phyloP scores from a whole-genome alignment of 2,888 invertebrate species.

The Pandemis corylana region DNA sequence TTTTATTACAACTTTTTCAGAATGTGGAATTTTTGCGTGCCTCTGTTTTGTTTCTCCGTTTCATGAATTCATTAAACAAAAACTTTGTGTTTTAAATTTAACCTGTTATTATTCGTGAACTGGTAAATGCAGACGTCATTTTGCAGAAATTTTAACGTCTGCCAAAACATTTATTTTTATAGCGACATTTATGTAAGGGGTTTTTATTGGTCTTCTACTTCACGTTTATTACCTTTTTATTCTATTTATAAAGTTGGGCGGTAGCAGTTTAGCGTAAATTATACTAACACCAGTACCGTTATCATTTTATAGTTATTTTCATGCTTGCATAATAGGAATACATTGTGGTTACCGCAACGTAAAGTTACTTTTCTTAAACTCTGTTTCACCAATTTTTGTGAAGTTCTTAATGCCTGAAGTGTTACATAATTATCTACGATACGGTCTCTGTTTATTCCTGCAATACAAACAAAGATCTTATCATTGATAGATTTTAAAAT shows the following conservation, averaged over 20 bases:
- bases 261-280: background rate
- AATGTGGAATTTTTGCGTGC: conserved; percentile 69
- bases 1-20: conserved; percentile 74
- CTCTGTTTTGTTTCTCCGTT: conserved; percentile 65
- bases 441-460: too few species aligned
- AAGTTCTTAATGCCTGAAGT: too few species aligned
- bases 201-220: background rate
- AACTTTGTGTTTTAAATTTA: conserved; percentile 60
- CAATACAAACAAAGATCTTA: too few species aligned
- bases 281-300: background rate
- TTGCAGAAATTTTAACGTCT: conserved; percentile 19
- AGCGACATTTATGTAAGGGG: conserved; percentile 16
- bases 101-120: conserved; percentile 57
- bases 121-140: conserved; percentile 45
- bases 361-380: too few species aligned
- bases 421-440: too few species aligned
- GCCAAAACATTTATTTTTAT: conserved; percentile 18
- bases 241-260: conserved; percentile 4
- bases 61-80: conserved; percentile 69
- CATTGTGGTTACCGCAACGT: too few species aligned
- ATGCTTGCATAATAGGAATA: too few species aligned
- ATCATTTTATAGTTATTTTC: too few species aligned
- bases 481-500: too few species aligned
- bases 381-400: too few species aligned
- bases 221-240: background rate